A percentile compares a stretch with the other conserved stretches of the same genome.
Evolutionary conservation across 2,888 invertebrate genomes (phyloP).

Genomic region (Stenichneumon culpator): DNA sequence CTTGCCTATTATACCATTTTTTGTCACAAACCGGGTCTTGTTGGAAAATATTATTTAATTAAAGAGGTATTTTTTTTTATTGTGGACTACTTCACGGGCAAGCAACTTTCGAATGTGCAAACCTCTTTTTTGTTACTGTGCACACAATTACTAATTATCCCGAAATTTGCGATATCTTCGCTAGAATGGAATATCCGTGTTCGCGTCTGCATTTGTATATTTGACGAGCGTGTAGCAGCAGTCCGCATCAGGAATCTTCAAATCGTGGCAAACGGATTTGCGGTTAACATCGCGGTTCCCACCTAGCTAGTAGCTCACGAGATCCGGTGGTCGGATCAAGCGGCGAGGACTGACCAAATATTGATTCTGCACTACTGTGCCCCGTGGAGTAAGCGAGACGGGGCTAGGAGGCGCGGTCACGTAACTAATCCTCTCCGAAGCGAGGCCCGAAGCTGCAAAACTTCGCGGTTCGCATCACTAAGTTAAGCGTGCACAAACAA

Average conservation of each 20-base stretch:
- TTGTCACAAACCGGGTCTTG: background rate
- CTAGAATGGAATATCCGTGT: background rate
- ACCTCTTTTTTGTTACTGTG: too few species aligned
- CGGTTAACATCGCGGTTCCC: conserved; percentile 58
- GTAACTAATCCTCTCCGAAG: conserved; percentile 60
- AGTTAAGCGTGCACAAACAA: conserved; percentile 4
- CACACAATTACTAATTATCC: background rate
- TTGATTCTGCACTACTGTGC: conserved; percentile 58
- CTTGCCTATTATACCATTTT: background rate
- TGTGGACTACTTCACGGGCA: background rate
- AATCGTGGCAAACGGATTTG: conserved; percentile 59
- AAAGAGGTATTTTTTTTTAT: background rate
- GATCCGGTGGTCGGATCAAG: conserved; percentile 63
- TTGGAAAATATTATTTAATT: background rate
- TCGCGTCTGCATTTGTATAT: background rate
- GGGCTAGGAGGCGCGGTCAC: conserved; percentile 54
- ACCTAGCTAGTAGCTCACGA: conserved; percentile 45
- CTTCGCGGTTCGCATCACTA: conserved; percentile 35
- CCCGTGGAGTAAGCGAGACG: conserved; percentile 52
- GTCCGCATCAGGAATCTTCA: conserved; percentile 43
- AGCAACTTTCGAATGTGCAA: background rate
- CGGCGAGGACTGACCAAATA: conserved; percentile 65
- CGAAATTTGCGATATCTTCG: background rate
- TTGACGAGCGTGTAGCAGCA: conserved; percentile 41
- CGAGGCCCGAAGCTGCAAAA: conserved; percentile 49